Conservation (phyloP, 2,888 invertebrate species). For the Chrysodeixis includens region DNA sequence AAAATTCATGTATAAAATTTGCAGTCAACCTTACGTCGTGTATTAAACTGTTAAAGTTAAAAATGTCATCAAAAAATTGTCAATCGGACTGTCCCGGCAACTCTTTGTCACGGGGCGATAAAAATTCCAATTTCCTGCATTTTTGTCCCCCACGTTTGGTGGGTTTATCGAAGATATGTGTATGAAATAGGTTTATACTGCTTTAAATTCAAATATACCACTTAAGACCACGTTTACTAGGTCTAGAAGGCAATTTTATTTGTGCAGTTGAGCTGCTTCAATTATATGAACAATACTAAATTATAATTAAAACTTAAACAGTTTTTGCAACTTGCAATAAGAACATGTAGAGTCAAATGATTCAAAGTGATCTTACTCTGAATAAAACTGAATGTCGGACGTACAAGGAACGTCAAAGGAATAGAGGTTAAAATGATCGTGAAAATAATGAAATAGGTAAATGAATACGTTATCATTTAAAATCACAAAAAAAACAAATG, state of each 20-base stretch:
- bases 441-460: too few relatives aligned
- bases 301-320: too few relatives aligned
- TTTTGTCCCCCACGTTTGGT: slow-evolving; percentile 48
- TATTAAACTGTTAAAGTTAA: slow-evolving; percentile 39
- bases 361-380: too few relatives aligned
- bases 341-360: too few relatives aligned
- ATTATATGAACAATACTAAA: too few relatives aligned
- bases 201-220: neutral
- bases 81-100: slow-evolving; percentile 44
- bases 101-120: slow-evolving; percentile 61
- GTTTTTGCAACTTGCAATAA: too few relatives aligned
- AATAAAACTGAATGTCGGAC: too few relatives aligned
- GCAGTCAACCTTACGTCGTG: slow-evolving; percentile 18
- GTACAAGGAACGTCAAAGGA: too few relatives aligned
- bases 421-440: too few relatives aligned
- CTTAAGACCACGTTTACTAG: neutral
- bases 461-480: too few relatives aligned
- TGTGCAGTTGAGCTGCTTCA: too few relatives aligned
- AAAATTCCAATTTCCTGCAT: slow-evolving; percentile 74
- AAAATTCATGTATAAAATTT: too few relatives aligned
- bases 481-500: neutral
- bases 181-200: slow-evolving; percentile 12
- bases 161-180: slow-evolving; percentile 16
- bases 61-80: slow-evolving; percentile 50
- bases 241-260: neutral